Percentiles rank a stretch among this genome's conserved stretches.
Conservation (phyloP, 2,113 vertebrate species). For the Heterocephalus glaber region DNA sequence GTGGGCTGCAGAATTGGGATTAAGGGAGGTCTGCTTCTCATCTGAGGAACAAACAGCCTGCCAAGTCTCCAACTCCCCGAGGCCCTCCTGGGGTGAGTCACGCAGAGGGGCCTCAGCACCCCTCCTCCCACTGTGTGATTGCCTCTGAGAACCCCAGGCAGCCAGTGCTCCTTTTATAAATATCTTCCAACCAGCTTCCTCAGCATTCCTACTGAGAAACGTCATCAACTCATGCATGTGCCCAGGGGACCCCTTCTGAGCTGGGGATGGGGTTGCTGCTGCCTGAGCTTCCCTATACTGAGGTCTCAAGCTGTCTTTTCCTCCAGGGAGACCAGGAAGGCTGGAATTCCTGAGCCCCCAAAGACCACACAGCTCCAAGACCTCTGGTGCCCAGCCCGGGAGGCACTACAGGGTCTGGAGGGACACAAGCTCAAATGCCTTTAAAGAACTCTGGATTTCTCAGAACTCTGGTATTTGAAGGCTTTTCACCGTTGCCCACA, state of each 20-base stretch:
- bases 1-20: background rate
- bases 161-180: background rate
- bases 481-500: background rate
- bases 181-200: background rate
- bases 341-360: background rate
- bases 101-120: fast-evolving
- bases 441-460: background rate
- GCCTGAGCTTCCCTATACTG: background rate
- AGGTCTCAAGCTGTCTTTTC: background rate
- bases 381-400: background rate
- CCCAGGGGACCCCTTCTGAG: background rate
- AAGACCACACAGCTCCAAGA: background rate
- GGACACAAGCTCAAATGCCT: background rate
- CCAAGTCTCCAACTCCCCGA: background rate
- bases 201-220: background rate
- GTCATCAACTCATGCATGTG: background rate
- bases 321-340: background rate
- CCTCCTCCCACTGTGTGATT: background rate
- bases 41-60: background rate
- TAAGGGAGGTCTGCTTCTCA: background rate
- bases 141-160: constrained; percentile 3
- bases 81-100: background rate
- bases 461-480: background rate
- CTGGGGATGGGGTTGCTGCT: background rate
- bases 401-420: background rate